Evolutionary conservation across 1,140 invertebrate genomes (phyloP), one percentile per base, ranked within the genome.

Genomic region (Drosophila varians): DNA sequence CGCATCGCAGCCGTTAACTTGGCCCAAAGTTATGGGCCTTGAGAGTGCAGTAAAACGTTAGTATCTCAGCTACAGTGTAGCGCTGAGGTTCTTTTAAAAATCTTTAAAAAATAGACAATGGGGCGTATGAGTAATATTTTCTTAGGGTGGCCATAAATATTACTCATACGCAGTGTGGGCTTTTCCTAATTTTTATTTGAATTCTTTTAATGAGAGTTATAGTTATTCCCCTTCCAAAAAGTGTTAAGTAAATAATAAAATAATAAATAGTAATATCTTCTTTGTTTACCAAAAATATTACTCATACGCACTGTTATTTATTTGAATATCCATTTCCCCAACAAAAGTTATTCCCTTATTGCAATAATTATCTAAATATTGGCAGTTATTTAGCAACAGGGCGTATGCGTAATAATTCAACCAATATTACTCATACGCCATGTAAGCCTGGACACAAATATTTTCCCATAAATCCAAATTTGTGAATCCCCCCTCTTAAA

Each of bases 341-440:
- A 11, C 6, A 31, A 31, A 31, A 31, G 2, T 31, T 31, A 2
- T 4, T 21, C 21, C 28, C n/a, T n/a, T n/a, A n/a, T n/a, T n/a
- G n/a, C n/a, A n/a, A n/a, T n/a, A n/a, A n/a, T n/a, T n/a, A n/a
- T n/a, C n/a, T n/a, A n/a, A n/a, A n/a, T n/a, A n/a, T n/a, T n/a
- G n/a, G n/a, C n/a, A 31, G 6, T 31, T 31, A 7, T 31, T 31
- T 31, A 1, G 28, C 28, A 31, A n/a, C 28, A 9, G 28, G 28
- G 28, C 28, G 28, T 31, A 31, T 31, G 9, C 2, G 28, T n/a
- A 1, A n/a, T 31, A 11, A 11, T 31, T 31, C 9, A 3, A 11
- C 4, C 11, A 31, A 31, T 23, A 53, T 38, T 21, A 53, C 49
- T 40, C 34, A 53, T 38, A 53, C 34, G 49, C 28, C 6, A 12